Percentiles rank a stretch among this genome's conserved stretches.
Evolutionary conservation across 2,888 invertebrate species (phyloP).

Genomic region (Gandaritis pyraliata): DNA sequence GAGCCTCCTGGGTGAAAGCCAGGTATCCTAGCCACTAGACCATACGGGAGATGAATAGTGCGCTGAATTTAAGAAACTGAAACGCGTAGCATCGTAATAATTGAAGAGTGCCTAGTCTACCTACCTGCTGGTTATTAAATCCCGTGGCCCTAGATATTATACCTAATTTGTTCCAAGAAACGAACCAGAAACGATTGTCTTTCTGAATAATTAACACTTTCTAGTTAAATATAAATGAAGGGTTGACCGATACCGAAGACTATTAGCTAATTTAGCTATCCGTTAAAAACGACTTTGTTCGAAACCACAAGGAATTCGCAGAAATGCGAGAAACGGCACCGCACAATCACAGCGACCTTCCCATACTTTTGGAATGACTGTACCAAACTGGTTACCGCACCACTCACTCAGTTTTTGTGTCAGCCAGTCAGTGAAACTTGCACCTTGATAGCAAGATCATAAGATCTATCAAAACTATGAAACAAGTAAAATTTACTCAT

Average conservation of each 20-base stretch:
- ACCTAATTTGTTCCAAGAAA: no score
- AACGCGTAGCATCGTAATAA: not conserved
- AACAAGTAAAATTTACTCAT: not conserved
- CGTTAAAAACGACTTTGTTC: conserved; percentile 2
- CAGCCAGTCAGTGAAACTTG: conserved; percentile 10
- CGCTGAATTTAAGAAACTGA: conserved; percentile 12
- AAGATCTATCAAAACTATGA: conserved; percentile 4
- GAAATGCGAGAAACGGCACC: conserved; percentile 23
- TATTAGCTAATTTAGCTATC: no score
- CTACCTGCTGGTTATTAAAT: no score
- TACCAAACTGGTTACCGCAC: conserved; percentile 40
- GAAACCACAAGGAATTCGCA: conserved; percentile 10
- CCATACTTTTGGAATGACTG: conserved; percentile 52
- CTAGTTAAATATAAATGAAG: no score
- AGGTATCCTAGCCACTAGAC: conserved; percentile 89
- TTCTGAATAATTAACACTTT: no score
- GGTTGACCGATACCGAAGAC: no score
- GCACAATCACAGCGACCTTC: conserved; percentile 47
- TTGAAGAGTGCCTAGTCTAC: no score
- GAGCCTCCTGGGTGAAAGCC: conserved; percentile 90
- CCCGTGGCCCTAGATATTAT: no score
- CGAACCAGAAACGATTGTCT: no score
- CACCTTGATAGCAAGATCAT: not conserved
- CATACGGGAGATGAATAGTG: conserved; percentile 77
- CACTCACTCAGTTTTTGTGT: conserved; percentile 34